These are phyloP conservation scores for Unio pictorum DNA, from an alignment of 2,888 invertebrate species.

Conservation along the genomic window DNA sequence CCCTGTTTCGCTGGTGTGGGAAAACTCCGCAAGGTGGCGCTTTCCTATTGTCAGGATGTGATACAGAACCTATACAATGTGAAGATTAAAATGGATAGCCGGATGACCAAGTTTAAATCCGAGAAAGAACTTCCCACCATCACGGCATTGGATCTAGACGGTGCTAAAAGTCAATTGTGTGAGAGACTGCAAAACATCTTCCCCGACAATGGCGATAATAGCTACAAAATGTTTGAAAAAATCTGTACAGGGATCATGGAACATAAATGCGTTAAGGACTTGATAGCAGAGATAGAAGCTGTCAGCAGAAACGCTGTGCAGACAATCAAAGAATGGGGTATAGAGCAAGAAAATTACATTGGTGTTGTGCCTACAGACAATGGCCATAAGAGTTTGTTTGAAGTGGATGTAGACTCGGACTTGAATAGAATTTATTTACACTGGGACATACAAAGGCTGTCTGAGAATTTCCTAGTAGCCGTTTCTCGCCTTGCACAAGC, in stretches of 20 bases:
- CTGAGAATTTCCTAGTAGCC: conserved; percentile 23
- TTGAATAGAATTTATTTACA: conserved; percentile 25
- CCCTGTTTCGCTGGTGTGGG: conserved; percentile 23
- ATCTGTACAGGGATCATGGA: conserved; percentile 22
- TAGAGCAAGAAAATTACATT: conserved; percentile 24
- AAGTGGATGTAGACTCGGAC: conserved; percentile 18
- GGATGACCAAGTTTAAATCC: conserved; percentile 17
- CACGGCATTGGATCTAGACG: conserved; percentile 11
- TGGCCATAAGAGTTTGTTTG: conserved; percentile 8
- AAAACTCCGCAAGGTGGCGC: conserved; percentile 29
- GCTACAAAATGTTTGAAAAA: conserved; percentile 10
- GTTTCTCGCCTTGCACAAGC: conserved; percentile 24
- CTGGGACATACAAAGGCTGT: conserved; percentile 30
- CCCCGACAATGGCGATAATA: conserved; percentile 12
- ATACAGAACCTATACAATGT: conserved; percentile 43
- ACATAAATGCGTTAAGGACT: conserved; percentile 12
- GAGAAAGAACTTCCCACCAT: conserved; percentile 24
- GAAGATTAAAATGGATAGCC: conserved; percentile 30
- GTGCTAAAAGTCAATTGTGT: conserved; percentile 2
- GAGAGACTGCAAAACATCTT: conserved; percentile 29
- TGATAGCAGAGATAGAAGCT: conserved; percentile 9
- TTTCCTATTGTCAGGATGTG: conserved; percentile 32
- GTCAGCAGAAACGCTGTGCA: background rate
- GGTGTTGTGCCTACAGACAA: conserved; percentile 32
- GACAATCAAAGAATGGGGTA: conserved; percentile 25